phyloP scores from a whole-genome alignment of 2,797 vertebrate genomes.

The Morelia viridis region DNA sequence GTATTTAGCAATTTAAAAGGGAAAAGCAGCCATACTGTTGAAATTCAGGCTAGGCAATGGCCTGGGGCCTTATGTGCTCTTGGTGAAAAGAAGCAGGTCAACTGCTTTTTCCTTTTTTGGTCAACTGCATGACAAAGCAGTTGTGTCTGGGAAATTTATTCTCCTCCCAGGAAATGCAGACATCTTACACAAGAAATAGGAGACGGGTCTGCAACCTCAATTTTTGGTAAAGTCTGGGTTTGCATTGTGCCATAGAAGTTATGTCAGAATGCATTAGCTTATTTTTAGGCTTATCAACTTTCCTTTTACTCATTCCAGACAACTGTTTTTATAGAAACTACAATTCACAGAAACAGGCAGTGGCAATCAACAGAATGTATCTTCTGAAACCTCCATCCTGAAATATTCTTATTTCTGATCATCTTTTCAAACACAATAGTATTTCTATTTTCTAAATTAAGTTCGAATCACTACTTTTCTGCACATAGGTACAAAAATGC shows the following conservation, averaged over 20 bases:
- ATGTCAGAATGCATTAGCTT: slow-evolving; percentile 30
- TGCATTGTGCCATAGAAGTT: slow-evolving; percentile 4
- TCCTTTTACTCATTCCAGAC: slow-evolving; percentile 5
- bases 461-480: not conserved
- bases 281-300: slow-evolving; percentile 22
- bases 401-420: slow-evolving; percentile 18
- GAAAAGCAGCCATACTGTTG: slow-evolving; percentile 47
- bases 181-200: slow-evolving; percentile 20
- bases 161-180: slow-evolving; percentile 11
- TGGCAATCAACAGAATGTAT: not conserved
- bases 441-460: slow-evolving; percentile 16
- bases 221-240: not conserved
- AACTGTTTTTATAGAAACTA: not conserved
- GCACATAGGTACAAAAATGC: not conserved
- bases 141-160: slow-evolving; percentile 28
- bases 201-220: slow-evolving; percentile 11
- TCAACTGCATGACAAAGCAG: slow-evolving; percentile 13
- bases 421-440: not conserved
- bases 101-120: not conserved
- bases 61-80: slow-evolving; percentile 53
- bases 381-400: not conserved
- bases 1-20: slow-evolving; percentile 54
- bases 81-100: slow-evolving; percentile 43
- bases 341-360: slow-evolving; percentile 3
- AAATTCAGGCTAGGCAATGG: slow-evolving; percentile 48